Percentiles rank a stretch among this genome's conserved stretches.
These are phyloP conservation scores for Drosophila tsacasi DNA, from an alignment of 1,140 invertebrate genomes.

Conservation along the genomic window DNA sequence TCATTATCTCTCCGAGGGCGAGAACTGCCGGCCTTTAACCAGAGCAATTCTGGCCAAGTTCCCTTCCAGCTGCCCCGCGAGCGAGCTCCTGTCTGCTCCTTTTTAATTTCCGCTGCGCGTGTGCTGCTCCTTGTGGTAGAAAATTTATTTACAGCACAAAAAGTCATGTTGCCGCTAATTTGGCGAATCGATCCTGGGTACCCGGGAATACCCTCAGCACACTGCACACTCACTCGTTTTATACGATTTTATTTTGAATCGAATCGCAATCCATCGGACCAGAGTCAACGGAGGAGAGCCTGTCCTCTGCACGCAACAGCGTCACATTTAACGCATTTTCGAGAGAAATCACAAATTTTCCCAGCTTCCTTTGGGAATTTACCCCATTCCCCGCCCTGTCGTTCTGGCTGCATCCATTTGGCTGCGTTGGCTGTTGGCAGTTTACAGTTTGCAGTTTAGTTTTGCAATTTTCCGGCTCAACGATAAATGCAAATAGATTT, in stretches of 20 bases:
- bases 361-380: conserved; percentile 43
- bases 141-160: conserved; percentile 62
- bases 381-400: neutral
- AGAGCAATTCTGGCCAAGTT: conserved; percentile 11
- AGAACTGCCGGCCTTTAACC: conserved; percentile 3
- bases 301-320: conserved; percentile 53
- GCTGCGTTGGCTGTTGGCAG: conserved; percentile 35
- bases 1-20: conserved; percentile 27
- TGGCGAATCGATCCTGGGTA: conserved; percentile 49
- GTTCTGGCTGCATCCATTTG: neutral
- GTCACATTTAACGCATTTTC: conserved; percentile 66
- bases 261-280: conserved; percentile 6
- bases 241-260: conserved; percentile 39
- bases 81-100: conserved; percentile 26
- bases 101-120: conserved; percentile 62
- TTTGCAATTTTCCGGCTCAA: conserved; percentile 82
- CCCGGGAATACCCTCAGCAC: conserved; percentile 3
- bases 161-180: conserved; percentile 69
- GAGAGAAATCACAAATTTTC: conserved; percentile 57
- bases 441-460: conserved; percentile 73
- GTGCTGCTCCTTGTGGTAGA: conserved; percentile 36
- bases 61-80: conserved; percentile 8
- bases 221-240: conserved; percentile 6
- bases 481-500: conserved; percentile 84
- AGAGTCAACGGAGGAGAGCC: neutral